Evolutionary conservation across 2,797 vertebrate genomes (phyloP).

Genomic region (Merluccius polli): DNA sequence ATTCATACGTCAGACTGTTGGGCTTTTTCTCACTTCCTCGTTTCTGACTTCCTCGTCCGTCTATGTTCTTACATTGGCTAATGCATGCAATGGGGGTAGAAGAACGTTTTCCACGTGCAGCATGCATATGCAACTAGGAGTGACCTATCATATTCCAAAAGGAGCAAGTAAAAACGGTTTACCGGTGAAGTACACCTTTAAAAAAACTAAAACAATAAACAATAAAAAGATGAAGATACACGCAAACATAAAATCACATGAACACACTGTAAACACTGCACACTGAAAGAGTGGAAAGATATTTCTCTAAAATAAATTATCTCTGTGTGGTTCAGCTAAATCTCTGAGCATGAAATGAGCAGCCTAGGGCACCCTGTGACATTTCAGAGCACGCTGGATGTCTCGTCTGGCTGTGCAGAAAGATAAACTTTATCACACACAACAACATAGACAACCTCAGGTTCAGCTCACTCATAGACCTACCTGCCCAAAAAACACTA

Average conservation of each 20-base stretch:
- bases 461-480: not conserved
- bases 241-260: not conserved
- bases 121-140: too few relatives aligned
- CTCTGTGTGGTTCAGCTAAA: not conserved
- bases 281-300: not conserved
- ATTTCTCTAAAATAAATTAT: not conserved
- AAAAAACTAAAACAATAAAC: not conserved
- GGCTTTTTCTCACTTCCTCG: too few relatives aligned
- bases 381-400: not conserved
- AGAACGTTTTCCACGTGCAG: too few relatives aligned
- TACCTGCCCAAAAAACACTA: not conserved
- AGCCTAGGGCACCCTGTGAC: not conserved
- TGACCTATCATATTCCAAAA: too few relatives aligned
- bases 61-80: too few relatives aligned
- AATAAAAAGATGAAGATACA: not conserved
- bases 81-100: too few relatives aligned
- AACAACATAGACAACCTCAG: too few relatives aligned
- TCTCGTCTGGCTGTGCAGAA: constrained; percentile 27
- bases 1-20: too few relatives aligned
- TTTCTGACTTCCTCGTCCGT: too few relatives aligned
- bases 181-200: too few relatives aligned
- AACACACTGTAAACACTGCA: not conserved
- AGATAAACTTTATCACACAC: not conserved
- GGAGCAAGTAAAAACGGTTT: too few relatives aligned
- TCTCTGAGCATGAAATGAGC: not conserved